Evolutionary conservation across 2,888 invertebrate genomes (phyloP).

Genomic region (Standfussiana lucernea): DNA sequence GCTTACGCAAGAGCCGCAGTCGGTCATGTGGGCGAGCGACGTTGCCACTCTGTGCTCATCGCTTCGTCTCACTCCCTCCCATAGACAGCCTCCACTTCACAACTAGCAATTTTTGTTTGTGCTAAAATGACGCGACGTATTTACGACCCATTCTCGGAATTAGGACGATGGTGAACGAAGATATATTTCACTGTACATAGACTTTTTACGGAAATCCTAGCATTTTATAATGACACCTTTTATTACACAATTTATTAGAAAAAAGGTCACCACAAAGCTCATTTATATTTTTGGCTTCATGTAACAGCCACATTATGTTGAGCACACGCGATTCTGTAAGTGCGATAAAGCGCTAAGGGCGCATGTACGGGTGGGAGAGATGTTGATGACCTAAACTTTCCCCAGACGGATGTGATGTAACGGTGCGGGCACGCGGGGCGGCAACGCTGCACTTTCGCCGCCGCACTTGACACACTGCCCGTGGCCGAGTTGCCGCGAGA

Average conservation of each 20-base stretch:
- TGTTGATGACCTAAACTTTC: conserved; percentile 88
- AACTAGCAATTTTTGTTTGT: conserved; percentile 87
- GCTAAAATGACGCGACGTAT: conserved; percentile 87
- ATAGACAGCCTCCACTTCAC: conserved; percentile 81
- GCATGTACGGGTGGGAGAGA: conserved; percentile 62
- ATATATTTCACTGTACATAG: conserved; percentile 68
- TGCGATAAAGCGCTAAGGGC: conserved; percentile 12
- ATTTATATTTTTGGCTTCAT: conserved; percentile 5
- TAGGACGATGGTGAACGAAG: conserved; percentile 80
- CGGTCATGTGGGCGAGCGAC: conserved; percentile 87
- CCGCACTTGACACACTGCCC: conserved; percentile 91
- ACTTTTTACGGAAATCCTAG: conserved; percentile 70
- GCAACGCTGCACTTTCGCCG: conserved; percentile 89
- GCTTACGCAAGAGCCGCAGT: conserved; percentile 89
- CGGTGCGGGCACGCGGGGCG: conserved; percentile 79
- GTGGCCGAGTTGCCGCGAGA: conserved; percentile 90
- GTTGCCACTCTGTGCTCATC: conserved; percentile 84
- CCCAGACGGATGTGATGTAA: conserved; percentile 89
- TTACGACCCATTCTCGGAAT: conserved; percentile 86
- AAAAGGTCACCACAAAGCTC: conserved; percentile 30
- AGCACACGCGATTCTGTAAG: not conserved
- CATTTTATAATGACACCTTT: conserved; percentile 21
- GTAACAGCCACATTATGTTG: not conserved
- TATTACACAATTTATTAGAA: conserved; percentile 17
- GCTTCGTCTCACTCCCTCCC: conserved; percentile 83